Evolutionary conservation across 2,797 vertebrate species (phyloP), one percentile per base, ranked within the genome.

Genomic region (Enteromius treurensis): DNA sequence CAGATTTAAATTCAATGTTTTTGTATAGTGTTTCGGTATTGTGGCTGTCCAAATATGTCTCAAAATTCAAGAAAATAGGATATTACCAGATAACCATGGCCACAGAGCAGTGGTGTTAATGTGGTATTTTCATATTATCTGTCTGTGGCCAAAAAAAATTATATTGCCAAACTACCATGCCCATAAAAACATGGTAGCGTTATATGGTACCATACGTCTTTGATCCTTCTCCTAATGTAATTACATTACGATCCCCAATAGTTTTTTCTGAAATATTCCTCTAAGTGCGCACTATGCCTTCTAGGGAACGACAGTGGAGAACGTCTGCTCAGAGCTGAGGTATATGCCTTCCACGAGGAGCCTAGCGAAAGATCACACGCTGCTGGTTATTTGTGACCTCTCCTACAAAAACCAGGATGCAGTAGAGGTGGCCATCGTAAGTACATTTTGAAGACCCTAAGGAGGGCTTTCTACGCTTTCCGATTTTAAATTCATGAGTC

Each of bases 271-370:
- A 37, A 37, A n/a, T 34, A 26, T 40, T 80, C 14, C 1, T 15
- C 64, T 77, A 64, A 82, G 34, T 15, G 62, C 8, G 77, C 14
- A 70, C 5, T 83, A 58, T 53, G 3, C 13, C 0, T 34, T 76
- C 45, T 86, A 99, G 98, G 98, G 98, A 80, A 98, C 97, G 53
- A 99, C 97, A 0, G 97, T 98, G 91, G 97, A 97, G 89, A 94
- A 96, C 53, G 95, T 99, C 89, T 99, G 98, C 90, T 96, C 95
- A 0, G 97, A 99, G 90, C 95, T 99, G 85, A 95, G 97, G 42
- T 97, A 97, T 87, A 94, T 99, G 79, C 96, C 96, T 0, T 95
- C 95, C 67, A 95, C 95, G 0, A 92, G 96, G 84, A 93, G 91
- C 0, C 91, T 97, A 86, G 96, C 98, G 7, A 95, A 91, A 26